Conservation (phyloP, 2,113 vertebrate species). For the Gavia stellata region DNA sequence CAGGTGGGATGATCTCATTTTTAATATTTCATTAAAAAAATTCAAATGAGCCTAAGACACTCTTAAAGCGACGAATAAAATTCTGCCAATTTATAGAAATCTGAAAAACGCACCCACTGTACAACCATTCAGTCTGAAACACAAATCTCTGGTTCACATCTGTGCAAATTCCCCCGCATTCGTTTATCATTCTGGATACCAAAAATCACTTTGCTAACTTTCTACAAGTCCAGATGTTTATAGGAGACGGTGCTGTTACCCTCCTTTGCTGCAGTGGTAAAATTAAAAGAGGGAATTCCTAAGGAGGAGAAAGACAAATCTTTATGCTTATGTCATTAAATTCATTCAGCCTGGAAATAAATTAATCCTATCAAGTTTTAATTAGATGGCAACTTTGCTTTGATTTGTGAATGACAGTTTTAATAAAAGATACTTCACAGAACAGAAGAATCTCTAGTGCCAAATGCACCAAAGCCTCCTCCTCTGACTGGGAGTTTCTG, state of each 20-base stretch:
- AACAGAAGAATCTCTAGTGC: neutral
- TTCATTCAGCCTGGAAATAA: neutral
- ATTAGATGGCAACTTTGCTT: conserved; percentile 26
- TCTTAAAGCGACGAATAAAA: neutral
- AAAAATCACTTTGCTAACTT: neutral
- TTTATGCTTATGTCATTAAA: neutral
- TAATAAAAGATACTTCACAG: conserved; percentile 34
- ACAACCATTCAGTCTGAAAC: neutral
- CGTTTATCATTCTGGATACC: neutral
- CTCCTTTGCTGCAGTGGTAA: neutral
- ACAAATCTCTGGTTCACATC: neutral
- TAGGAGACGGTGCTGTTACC: neutral
- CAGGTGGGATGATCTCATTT: neutral
- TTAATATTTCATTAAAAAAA: neutral
- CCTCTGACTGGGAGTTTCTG: neutral
- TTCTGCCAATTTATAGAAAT: neutral
- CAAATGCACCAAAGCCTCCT: neutral
- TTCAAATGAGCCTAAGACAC: neutral
- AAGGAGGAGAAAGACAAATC: neutral
- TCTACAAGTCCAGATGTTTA: neutral
- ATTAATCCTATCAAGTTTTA: conserved; percentile 50
- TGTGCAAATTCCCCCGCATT: neutral
- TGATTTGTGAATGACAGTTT: conserved; percentile 30
- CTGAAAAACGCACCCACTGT: neutral
- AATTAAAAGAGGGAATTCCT: neutral